Percentiles rank a stretch among this genome's conserved stretches.
Evolutionary conservation across 2,113 vertebrate species (phyloP).

Genomic region (Mesembrinibis cayennensis): DNA sequence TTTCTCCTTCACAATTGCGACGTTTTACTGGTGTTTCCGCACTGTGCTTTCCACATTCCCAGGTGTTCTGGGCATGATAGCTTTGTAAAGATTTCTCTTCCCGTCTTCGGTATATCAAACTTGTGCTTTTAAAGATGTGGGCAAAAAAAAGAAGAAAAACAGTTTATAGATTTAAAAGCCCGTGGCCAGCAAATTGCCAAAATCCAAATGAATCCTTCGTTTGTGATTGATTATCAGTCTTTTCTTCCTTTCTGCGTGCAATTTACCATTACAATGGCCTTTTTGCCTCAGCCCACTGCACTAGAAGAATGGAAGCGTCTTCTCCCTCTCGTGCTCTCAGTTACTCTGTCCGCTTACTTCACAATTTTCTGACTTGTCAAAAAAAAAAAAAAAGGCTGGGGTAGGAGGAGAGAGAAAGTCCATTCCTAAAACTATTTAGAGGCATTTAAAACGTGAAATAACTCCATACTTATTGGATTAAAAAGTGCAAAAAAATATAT

Average conservation of each 20-base stretch:
- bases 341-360: constrained; percentile 51
- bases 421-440: not conserved
- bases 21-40: not conserved
- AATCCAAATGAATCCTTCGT: constrained; percentile 50
- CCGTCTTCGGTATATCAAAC: not conserved
- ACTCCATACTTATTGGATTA: not conserved
- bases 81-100: not conserved
- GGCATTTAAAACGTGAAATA: not conserved
- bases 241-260: constrained; percentile 75
- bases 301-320: constrained; percentile 82
- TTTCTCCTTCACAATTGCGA: not conserved
- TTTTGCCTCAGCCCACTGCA: constrained; percentile 84
- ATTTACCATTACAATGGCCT: constrained; percentile 94
- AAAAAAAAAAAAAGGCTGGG: not conserved
- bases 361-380: constrained; percentile 63
- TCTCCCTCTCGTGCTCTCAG: constrained; percentile 46
- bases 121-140: not conserved
- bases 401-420: not conserved
- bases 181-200: constrained; percentile 39
- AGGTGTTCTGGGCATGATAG: not conserved
- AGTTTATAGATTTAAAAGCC: constrained; percentile 32
- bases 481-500: not conserved
- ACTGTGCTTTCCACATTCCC: not conserved
- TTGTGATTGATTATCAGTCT: constrained; percentile 76
- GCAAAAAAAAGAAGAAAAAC: not conserved